Evolutionary conservation across 2,888 invertebrate species (phyloP), one percentile per base, ranked within the genome.

Genomic region (Globia sparganii): DNA sequence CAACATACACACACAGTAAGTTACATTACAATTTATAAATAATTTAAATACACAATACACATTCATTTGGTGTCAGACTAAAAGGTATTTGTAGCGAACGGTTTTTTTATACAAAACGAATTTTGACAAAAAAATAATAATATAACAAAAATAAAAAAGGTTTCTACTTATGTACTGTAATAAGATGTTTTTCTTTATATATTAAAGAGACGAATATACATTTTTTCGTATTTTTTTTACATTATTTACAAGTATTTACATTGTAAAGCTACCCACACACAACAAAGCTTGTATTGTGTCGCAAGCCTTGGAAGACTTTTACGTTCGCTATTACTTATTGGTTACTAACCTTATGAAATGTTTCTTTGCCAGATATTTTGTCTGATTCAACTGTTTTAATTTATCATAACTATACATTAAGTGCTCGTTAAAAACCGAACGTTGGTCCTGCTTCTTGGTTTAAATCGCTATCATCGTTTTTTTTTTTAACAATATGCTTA

Each of bases 231-330:
- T 72, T 53, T 91, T 43, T 90, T 95, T 93, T 95, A 95, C 89
- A 90, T 86, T 95, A 90, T 95, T 93, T 95, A 95, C 89, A 90
- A 81, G 69, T 93, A 94, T 94, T 91, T 94, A 94, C 92, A 92
- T 66, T 83, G 79, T 90, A 91, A 80, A 85, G 75, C 91, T 92
- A 92, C 86, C 80, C 87, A 92, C 90, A 91, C 83, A 91, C 90
- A 92, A 92, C 88, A 77, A 93, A 93, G 92, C 93, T 71, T 78
- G 59, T 68, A 76, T 73, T 74, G 78, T 71, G 77, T 43, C 77
- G 78, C 85, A 81, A 86, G 78, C 68, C 18, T 15, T 34, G 5
- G 37, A 21, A 53, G 40, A 71, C 66, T 64, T 59, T 85, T 72
- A 85, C 46, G 34, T 46, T 49, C 37, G 2, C 1, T 37, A n/a